These are phyloP conservation scores for Andrena marginata DNA, from an alignment of 2,888 invertebrate species.

Conservation along the genomic window DNA sequence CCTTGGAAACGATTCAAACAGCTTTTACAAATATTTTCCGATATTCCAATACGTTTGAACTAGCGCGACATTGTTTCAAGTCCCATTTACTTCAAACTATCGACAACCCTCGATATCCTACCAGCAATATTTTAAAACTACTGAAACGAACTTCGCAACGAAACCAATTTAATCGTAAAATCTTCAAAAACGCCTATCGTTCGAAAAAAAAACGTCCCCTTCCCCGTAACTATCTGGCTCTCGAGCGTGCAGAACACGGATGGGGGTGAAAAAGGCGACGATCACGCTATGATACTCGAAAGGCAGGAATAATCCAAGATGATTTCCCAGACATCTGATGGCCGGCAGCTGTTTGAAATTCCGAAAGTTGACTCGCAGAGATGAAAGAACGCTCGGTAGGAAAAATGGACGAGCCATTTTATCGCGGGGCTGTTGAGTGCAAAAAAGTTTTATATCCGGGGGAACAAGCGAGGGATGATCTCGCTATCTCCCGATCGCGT, in stretches of 20 bases:
- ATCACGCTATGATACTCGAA: conserved; percentile 1
- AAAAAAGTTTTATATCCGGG: conserved; percentile 57
- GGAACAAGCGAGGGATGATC: conserved; percentile 65
- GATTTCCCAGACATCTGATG: conserved; percentile 53
- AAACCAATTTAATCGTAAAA: background rate
- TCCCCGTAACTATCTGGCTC: too few species aligned
- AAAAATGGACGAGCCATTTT: conserved; percentile 49
- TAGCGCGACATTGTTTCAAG: background rate
- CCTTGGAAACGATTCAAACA: background rate
- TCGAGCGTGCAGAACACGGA: background rate
- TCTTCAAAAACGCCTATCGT: background rate
- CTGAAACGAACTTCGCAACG: background rate
- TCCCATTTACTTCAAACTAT: too few species aligned
- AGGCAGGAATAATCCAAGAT: conserved; percentile 31
- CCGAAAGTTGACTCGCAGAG: conserved; percentile 59
- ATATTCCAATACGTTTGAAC: background rate
- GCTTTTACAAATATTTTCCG: background rate
- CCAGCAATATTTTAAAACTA: too few species aligned
- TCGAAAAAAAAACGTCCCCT: background rate
- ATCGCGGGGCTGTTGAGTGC: conserved; percentile 50
- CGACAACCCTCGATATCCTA: too few species aligned
- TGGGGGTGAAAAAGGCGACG: conserved; percentile 8
- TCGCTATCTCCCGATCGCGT: conserved; percentile 65
- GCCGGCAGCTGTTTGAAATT: conserved; percentile 37
- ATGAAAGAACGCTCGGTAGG: conserved; percentile 47